A percentile compares a stretch with the other conserved stretches of the same genome.
phyloP scores from a whole-genome alignment of 2,888 invertebrate genomes.

The Apocheima hispidaria region DNA sequence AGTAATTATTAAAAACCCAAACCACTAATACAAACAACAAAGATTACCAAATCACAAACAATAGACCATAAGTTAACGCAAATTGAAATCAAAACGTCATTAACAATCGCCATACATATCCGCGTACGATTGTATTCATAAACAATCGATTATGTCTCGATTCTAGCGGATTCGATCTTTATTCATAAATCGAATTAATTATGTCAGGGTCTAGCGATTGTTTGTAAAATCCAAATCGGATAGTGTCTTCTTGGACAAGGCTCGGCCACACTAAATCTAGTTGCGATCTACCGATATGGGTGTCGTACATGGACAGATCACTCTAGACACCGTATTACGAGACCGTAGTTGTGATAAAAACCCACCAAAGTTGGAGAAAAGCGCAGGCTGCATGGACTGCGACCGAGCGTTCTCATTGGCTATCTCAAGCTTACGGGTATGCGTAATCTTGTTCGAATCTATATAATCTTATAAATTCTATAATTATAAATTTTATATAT shows the following conservation, averaged over 20 bases:
- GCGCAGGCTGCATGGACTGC: too few relatives aligned
- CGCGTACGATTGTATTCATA: conserved; percentile 35
- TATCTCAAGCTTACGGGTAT: too few relatives aligned
- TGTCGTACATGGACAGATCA: too few relatives aligned
- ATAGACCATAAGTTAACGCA: conserved; percentile 13
- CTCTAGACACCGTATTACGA: too few relatives aligned
- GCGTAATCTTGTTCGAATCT: too few relatives aligned
- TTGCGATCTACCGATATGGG: too few relatives aligned
- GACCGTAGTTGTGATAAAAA: too few relatives aligned
- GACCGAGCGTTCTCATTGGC: too few relatives aligned
- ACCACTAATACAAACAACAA: neutral
- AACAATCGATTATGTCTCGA: conserved; percentile 40
- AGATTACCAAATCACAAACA: neutral
- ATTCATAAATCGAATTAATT: conserved; percentile 35
- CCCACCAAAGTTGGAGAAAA: too few relatives aligned
- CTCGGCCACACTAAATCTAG: too few relatives aligned
- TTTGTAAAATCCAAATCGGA: neutral
- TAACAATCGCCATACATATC: conserved; percentile 32
- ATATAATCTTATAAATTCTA: too few relatives aligned
- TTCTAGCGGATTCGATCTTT: conserved; percentile 30
- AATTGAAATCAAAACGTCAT: conserved; percentile 33
- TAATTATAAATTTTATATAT: too few relatives aligned
- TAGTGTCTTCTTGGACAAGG: neutral
- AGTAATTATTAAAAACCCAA: neutral
- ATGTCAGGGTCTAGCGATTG: conserved; percentile 12